These are phyloP conservation scores for Euphydryas editha DNA, from an alignment of 2,888 invertebrate genomes.

Conservation along the genomic window DNA sequence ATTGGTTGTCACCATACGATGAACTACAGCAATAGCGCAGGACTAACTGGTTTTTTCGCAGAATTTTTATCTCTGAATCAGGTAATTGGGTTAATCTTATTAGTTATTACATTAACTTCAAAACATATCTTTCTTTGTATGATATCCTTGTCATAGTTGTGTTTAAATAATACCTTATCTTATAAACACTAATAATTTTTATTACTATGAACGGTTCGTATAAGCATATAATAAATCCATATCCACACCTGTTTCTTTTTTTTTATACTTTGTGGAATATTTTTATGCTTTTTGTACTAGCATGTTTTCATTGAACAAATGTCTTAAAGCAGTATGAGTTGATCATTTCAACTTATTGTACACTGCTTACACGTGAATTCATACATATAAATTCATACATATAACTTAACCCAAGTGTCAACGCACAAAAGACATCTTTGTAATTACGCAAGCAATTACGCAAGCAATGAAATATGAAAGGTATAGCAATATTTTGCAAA, in stretches of 20 bases:
- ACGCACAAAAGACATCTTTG: too few relatives aligned
- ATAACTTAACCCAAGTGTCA: too few relatives aligned
- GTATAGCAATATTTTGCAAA: too few relatives aligned
- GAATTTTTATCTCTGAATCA: slow-evolving; percentile 90
- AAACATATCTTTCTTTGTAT: not conserved
- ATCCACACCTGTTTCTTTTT: not conserved
- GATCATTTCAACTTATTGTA: too few relatives aligned
- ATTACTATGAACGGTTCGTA: not conserved
- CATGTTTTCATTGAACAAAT: too few relatives aligned
- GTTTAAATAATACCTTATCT: not conserved
- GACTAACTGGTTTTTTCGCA: slow-evolving; percentile 86
- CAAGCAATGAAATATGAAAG: too few relatives aligned
- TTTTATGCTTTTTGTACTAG: too few relatives aligned
- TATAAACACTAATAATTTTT: not conserved
- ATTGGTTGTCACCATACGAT: slow-evolving; percentile 89
- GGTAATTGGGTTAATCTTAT: slow-evolving; percentile 50
- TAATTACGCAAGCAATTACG: too few relatives aligned
- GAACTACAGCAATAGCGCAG: slow-evolving; percentile 78
- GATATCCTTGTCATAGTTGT: not conserved
- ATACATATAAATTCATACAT: too few relatives aligned
- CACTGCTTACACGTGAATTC: too few relatives aligned
- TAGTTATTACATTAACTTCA: not conserved
- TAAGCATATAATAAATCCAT: slow-evolving; percentile 1
- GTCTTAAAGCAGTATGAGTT: too few relatives aligned
- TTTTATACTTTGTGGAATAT: not conserved